Evolutionary conservation across 2,113 vertebrate species (phyloP).

Genomic region (Callocephalon fimbriatum): DNA sequence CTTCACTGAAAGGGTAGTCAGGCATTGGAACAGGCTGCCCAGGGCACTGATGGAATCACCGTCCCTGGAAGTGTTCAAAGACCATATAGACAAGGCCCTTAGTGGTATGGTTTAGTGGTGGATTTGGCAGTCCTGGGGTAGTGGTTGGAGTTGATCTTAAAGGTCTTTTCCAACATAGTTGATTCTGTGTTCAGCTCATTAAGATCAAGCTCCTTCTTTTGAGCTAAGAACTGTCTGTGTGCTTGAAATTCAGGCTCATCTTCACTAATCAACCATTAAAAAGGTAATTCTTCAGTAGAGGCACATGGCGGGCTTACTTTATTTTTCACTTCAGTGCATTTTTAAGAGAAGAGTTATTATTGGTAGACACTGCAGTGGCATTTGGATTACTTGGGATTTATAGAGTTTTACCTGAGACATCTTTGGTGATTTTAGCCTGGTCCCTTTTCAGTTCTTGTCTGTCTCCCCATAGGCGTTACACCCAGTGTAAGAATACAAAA

Average conservation of each 20-base stretch:
- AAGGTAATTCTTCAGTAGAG: background rate
- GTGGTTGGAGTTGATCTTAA: background rate
- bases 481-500: background rate
- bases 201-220: background rate
- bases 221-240: background rate
- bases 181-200: background rate
- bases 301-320: background rate
- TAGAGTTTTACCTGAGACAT: background rate
- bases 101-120: background rate
- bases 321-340: background rate
- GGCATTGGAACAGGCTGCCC: background rate
- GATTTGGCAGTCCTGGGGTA: background rate
- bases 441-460: background rate
- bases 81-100: background rate
- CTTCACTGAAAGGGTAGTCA: background rate
- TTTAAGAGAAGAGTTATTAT: background rate
- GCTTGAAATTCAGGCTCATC: background rate
- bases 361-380: background rate
- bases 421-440: background rate
- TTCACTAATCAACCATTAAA: background rate
- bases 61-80: background rate
- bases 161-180: background rate
- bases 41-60: background rate
- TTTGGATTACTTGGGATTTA: background rate
- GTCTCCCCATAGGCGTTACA: background rate